Evolutionary conservation across 2,113 vertebrate species (phyloP).

Genomic region (Dryoscopus gambensis): DNA sequence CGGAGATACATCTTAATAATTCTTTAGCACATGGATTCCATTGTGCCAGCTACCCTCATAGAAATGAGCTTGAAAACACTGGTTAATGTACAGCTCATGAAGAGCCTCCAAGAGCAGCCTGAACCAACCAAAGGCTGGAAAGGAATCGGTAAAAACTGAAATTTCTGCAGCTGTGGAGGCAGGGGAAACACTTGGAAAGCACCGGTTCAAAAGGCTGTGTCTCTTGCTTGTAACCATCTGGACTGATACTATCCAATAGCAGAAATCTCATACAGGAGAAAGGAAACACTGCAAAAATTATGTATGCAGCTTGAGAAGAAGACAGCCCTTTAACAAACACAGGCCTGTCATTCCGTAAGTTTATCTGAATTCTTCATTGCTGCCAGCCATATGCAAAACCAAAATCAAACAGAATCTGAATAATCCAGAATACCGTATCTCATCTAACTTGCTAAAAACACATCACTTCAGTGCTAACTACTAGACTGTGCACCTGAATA

Average conservation of each 20-base stretch:
- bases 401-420: not conserved
- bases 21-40: not conserved
- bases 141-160: not conserved
- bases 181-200: not conserved
- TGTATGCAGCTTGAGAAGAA: not conserved
- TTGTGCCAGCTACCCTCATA: not conserved
- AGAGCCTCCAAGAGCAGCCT: not conserved
- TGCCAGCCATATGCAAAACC: not conserved
- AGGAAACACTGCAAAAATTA: not conserved
- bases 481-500: not conserved
- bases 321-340: not conserved
- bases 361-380: not conserved
- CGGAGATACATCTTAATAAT: not conserved
- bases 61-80: not conserved
- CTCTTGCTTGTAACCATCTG: not conserved
- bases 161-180: not conserved
- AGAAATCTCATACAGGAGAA: not conserved
- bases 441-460: not conserved
- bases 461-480: not conserved
- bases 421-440: not conserved
- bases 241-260: not conserved
- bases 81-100: not conserved
- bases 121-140: not conserved
- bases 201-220: fast-evolving
- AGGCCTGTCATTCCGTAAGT: not conserved